phyloP scores from a whole-genome alignment of 2,113 vertebrate species.

The Dasyurus viverrinus region DNA sequence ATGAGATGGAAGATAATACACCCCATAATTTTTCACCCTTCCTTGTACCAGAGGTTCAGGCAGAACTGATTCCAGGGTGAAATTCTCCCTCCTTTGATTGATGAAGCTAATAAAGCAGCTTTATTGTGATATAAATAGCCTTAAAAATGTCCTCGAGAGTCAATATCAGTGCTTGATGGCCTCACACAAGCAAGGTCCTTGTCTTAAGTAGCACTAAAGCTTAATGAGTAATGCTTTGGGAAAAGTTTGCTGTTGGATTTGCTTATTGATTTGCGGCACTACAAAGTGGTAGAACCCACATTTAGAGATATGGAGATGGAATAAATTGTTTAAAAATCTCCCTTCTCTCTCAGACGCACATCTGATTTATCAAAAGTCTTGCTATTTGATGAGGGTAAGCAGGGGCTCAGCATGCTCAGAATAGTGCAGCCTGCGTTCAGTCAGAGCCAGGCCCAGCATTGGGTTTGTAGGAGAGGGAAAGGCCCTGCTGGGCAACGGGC shows the following conservation, averaged over 20 bases:
- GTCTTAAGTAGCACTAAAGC: slow-evolving; percentile 75
- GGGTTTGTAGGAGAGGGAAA: background rate
- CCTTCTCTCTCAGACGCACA: slow-evolving; percentile 56
- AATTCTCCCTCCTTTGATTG: slow-evolving; percentile 82
- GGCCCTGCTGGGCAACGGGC: background rate
- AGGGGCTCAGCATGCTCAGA: slow-evolving; percentile 1
- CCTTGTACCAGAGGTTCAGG: slow-evolving; percentile 75
- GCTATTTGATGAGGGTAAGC: slow-evolving; percentile 35
- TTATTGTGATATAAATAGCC: slow-evolving; percentile 88
- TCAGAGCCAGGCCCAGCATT: background rate
- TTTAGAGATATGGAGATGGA: slow-evolving; percentile 64
- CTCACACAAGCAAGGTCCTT: slow-evolving; percentile 82
- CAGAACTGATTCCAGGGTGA: slow-evolving; percentile 82
- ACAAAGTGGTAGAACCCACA: slow-evolving; percentile 64
- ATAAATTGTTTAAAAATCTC: slow-evolving; percentile 73
- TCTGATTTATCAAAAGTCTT: slow-evolving; percentile 67
- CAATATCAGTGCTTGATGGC: slow-evolving; percentile 84
- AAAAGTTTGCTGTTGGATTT: slow-evolving; percentile 79
- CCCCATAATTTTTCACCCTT: slow-evolving; percentile 82
- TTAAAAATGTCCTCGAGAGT: slow-evolving; percentile 83
- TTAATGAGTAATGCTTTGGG: slow-evolving; percentile 78
- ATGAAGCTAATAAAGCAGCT: slow-evolving; percentile 83
- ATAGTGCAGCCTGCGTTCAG: background rate
- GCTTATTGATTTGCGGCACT: slow-evolving; percentile 69
- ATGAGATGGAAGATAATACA: slow-evolving; percentile 84